Evolutionary conservation across 2,888 invertebrate species (phyloP).

Genomic region (Pseudococcus longispinus): DNA sequence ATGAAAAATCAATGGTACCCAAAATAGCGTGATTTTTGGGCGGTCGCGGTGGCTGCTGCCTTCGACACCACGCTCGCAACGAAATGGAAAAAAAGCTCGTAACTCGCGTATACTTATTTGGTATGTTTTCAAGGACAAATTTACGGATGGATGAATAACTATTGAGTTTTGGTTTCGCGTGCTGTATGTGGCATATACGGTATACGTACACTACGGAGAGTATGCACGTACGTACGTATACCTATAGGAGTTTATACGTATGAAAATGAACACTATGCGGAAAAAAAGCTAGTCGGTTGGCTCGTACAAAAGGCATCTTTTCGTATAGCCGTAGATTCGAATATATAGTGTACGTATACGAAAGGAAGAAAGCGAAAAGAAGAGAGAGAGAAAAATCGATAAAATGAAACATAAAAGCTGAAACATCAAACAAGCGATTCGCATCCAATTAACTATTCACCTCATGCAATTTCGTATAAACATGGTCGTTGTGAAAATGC

Average conservation of each 20-base stretch:
- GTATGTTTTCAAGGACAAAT: constrained; percentile 4
- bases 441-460: constrained; percentile 45
- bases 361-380: background rate
- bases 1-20: background rate
- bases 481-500: constrained; percentile 36
- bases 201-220: background rate
- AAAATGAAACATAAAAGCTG: constrained; percentile 42
- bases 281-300: background rate
- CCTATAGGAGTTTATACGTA: background rate
- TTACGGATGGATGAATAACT: background rate
- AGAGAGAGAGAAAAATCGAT: constrained; percentile 30
- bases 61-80: background rate
- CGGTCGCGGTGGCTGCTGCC: too few species aligned
- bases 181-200: background rate
- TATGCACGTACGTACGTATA: background rate
- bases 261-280: background rate
- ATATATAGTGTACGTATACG: too few species aligned
- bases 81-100: background rate
- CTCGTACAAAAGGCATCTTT: background rate
- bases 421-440: constrained; percentile 46
- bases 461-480: constrained; percentile 38
- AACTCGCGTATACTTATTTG: background rate
- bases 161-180: background rate
- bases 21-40: background rate
- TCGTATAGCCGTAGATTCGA: background rate